phyloP scores from a whole-genome alignment of 2,888 invertebrate species.

The Tinea semifulvella region DNA sequence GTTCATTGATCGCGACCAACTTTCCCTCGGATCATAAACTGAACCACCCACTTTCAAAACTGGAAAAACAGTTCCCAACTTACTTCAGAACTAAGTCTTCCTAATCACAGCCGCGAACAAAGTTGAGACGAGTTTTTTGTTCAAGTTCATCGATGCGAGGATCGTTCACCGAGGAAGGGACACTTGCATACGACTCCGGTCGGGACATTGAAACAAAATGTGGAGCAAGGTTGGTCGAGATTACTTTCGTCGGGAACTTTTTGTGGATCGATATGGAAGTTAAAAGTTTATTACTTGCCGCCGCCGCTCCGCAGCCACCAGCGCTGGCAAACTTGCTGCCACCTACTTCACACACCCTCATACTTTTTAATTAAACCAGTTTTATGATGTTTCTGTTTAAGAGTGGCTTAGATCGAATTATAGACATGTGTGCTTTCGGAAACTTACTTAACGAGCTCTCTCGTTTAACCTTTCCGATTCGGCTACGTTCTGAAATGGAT shows the following conservation, averaged over 20 bases:
- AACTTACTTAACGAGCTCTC: conserved; percentile 4
- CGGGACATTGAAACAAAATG: conserved; percentile 59
- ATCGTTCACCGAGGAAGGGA: conserved; percentile 63
- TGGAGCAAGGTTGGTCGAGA: conserved; percentile 62
- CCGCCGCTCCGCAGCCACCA: conserved; percentile 18
- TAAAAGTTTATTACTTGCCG: conserved; percentile 51
- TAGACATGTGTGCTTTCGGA: not conserved
- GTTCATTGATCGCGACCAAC: conserved; percentile 61
- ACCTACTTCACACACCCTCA: not conserved
- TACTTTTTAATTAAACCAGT: conserved; percentile 25
- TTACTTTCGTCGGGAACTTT: conserved; percentile 61
- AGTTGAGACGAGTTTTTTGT: conserved; percentile 56
- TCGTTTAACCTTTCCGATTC: not conserved
- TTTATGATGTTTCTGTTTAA: not conserved
- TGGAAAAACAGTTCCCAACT: conserved; percentile 61
- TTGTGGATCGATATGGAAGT: conserved; percentile 58
- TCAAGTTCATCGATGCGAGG: conserved; percentile 65
- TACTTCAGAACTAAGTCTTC: conserved; percentile 65
- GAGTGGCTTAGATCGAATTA: conserved; percentile 2
- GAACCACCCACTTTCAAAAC: conserved; percentile 66
- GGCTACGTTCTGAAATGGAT: conserved; percentile 4
- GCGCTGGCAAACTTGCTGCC: conserved; percentile 20
- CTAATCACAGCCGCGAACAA: conserved; percentile 64
- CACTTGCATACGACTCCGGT: conserved; percentile 58
- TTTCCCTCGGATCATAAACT: conserved; percentile 67